These are phyloP conservation scores for Aphelenchoides avenae DNA, from an alignment of 1,140 invertebrate species.

Conservation along the genomic window DNA sequence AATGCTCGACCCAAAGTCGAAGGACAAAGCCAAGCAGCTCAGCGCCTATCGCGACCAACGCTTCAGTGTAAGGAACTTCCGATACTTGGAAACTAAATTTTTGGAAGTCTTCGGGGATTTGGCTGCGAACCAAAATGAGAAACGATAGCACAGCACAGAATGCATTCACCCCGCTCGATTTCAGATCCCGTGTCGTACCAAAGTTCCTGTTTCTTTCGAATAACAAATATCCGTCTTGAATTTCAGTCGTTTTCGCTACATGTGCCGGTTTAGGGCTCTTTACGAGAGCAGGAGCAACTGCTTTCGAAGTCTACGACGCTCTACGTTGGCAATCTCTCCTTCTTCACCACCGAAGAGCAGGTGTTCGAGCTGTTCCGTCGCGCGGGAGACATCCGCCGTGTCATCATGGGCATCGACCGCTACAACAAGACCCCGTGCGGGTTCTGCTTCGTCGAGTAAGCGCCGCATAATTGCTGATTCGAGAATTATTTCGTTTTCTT, in stretches of 20 bases:
- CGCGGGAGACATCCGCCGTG: constrained; percentile 89
- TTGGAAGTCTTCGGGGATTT: not conserved
- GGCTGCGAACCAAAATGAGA: not conserved
- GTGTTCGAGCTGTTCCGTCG: constrained; percentile 93
- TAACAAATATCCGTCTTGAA: constrained; percentile 2
- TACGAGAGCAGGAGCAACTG: constrained; percentile 78
- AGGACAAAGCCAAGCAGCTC: constrained; percentile 45
- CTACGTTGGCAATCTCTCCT: constrained; percentile 96
- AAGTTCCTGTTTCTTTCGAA: constrained; percentile 13
- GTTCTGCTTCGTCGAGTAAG: constrained; percentile 96
- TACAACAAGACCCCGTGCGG: constrained; percentile 98
- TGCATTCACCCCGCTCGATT: not conserved
- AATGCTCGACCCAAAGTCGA: constrained; percentile 50
- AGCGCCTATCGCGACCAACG: constrained; percentile 53
- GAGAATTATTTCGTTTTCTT: not conserved
- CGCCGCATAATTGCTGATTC: constrained; percentile 36
- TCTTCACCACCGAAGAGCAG: constrained; percentile 98
- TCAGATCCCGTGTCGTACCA: not conserved
- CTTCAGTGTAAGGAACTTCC: constrained; percentile 36
- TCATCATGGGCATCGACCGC: constrained; percentile 97
- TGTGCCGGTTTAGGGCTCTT: constrained; percentile 39
- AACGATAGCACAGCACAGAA: not conserved
- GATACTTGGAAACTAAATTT: not conserved
- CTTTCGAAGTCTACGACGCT: constrained; percentile 75
- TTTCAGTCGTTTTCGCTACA: not conserved